Evolutionary conservation across 2,888 invertebrate genomes (phyloP), one percentile per base, ranked within the genome.

Genomic region (Podabrus alpinus): DNA sequence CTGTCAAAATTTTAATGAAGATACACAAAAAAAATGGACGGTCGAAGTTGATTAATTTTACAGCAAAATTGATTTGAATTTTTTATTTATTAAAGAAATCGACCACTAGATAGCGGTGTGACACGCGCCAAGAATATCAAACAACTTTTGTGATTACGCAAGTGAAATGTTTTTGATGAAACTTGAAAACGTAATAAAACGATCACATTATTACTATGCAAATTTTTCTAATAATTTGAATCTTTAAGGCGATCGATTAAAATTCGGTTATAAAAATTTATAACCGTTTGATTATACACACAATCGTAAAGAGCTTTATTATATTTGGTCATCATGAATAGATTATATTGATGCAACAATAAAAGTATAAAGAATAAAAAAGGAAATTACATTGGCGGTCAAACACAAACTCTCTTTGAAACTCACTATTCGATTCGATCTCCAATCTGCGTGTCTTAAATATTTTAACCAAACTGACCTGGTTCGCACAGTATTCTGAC

Each of bases 401-500:
- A 9, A 45, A 45, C 7, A 45, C 45, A 45, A 45, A 45, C 45
- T 45, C 45, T 45, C 45, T 45, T 45, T 45, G 45, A 45, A 45
- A 45, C 45, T 45, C 1, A 45, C 45, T 45, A 45, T 45, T 45
- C 45, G 45, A 45, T 45, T 45, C 45, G 45, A 45, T 45, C 45
- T 45, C 9, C 45, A 45, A 45, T 45, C 45, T 64, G 62, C 21
- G 64, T 71, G 70, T 71, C 64, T 71, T 76, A 74, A 77, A 76
- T 76, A 69, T 71, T 71, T 68, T 77, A 74, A 76, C 78, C 77
- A 74, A 74, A 73, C 73, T 81, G 82, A 82, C 83, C 82, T 78
- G 80, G 81, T 83, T 83, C 82, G 83, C 82, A 81, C 79, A 81
- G 74, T 74, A 76, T 77, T 73, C 75, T 82, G 83, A 84, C 83